Base-by-base conservation (phyloP, 2,113 vertebrate genomes). In the Catharus minimus region DNA sequence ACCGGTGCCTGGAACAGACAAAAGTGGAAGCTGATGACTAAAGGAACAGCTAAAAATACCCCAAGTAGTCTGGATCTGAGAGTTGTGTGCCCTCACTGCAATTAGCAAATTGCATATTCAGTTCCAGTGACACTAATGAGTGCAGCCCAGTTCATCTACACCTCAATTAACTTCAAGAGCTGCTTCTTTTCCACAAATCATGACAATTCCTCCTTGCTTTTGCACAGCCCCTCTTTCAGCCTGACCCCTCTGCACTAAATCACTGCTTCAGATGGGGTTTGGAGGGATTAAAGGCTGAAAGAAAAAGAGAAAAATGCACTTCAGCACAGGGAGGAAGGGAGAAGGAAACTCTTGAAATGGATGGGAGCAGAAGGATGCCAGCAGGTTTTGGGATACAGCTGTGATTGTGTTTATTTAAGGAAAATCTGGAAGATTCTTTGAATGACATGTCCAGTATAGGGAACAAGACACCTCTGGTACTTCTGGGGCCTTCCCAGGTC, bases 41-140 rank as follows among this genome's bases (percentile, higher is more conserved):
- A 57, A 90, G 50, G 87, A 77, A 74, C 65, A 86, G 78, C 73
- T 89, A 58, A 88, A 94, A 92, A 92, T 69, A 93, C 15, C 87
- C 27, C 17, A 15, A 73, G 83, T 5, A 64, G 62, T 49, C 81
- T 80, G 89, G 60, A 83, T 44, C 65, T 53, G 21, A 49, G 82
- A 47, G 72, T 5, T 49, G 62, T 58, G 38, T 86, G 72, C 43
- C 76, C 86, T 80, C 76, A 3, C 30, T 53, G 76, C 86, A 67
- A 62, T 64, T 62, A 38, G 47, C 79, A 61, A 79, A 80, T 5
- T 36, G 50, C 32, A 6, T 30, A 16, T 71, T 61, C 36, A 2
- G 46, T 66, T 64, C 32, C 72, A 56, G 46, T 41, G 67, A 58
- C 36, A 39, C n/a, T 61, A 49, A 71, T 4, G 38, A 24, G 44